phyloP scores from a whole-genome alignment of 2,113 vertebrate genomes.

The Plecturocebus donacophilus region DNA sequence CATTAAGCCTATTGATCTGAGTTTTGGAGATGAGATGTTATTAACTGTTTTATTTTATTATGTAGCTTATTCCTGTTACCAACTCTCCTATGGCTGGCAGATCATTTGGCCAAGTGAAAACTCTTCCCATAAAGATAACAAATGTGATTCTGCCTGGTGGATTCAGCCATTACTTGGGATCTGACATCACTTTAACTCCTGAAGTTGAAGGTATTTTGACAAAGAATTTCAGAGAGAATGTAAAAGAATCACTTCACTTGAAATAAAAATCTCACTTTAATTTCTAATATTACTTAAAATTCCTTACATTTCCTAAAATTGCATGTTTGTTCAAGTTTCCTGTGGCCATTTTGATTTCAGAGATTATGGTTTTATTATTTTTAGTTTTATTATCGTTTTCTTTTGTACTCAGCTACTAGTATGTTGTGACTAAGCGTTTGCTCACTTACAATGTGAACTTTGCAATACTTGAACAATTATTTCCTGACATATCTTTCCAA shows the following conservation, averaged over 20 bases:
- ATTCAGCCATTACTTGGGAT: constrained; percentile 77
- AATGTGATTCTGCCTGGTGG: constrained; percentile 78
- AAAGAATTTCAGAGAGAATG: constrained; percentile 78
- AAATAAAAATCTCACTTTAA: constrained; percentile 37
- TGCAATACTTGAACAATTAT: constrained; percentile 7
- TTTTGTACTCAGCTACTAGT: neutral
- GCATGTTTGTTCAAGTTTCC: constrained; percentile 22
- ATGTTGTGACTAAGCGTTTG: constrained; percentile 27
- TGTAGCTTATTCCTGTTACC: constrained; percentile 71
- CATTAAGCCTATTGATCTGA: neutral
- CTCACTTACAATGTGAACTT: neutral
- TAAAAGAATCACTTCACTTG: constrained; percentile 62
- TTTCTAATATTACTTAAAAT: constrained; percentile 50
- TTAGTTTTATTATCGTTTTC: neutral
- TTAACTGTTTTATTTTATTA: constrained; percentile 58
- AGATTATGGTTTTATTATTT: neutral
- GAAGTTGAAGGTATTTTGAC: constrained; percentile 81
- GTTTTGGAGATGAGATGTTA: neutral
- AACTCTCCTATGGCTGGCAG: constrained; percentile 75
- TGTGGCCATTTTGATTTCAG: constrained; percentile 28
- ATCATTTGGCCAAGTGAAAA: constrained; percentile 80
- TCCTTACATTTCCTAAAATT: constrained; percentile 15
- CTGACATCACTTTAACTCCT: constrained; percentile 76
- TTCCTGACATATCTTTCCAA: constrained; percentile 41
- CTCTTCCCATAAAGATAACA: constrained; percentile 80